A percentile compares a stretch with the other conserved stretches of the same genome.
phyloP scores from a whole-genome alignment of 2,113 vertebrate genomes.

The Dasypus novemcinctus region DNA sequence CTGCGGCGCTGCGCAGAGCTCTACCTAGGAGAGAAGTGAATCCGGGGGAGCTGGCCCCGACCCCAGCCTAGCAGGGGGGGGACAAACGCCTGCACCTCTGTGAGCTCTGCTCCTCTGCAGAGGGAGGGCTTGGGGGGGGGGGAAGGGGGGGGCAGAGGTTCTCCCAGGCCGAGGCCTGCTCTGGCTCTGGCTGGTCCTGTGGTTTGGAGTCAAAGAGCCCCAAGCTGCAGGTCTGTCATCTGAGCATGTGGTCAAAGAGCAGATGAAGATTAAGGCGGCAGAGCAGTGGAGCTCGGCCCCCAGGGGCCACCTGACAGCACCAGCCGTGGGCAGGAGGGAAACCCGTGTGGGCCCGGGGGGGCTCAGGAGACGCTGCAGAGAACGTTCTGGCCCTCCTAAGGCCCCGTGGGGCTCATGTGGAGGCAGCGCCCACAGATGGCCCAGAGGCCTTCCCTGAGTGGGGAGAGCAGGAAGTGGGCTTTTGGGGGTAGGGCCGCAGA shows the following conservation, averaged over 20 bases:
- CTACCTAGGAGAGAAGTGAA: too few relatives aligned
- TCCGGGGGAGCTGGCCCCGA: fast-evolving
- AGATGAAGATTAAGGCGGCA: fast-evolving
- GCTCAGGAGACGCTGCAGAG: background rate
- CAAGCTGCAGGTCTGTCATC: fast-evolving
- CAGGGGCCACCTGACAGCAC: background rate
- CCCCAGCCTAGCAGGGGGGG: background rate
- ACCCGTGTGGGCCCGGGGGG: fast-evolving
- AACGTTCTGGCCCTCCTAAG: background rate
- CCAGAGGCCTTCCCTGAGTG: background rate
- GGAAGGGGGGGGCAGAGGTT: background rate
- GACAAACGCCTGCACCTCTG: background rate
- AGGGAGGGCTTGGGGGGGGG: background rate
- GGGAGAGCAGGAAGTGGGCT: background rate
- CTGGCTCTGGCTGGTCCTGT: background rate
- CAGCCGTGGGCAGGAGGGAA: background rate
- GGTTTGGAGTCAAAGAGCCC: background rate
- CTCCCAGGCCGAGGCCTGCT: background rate
- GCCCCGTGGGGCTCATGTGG: background rate
- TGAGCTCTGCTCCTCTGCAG: too few relatives aligned
- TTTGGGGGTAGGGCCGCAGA: background rate
- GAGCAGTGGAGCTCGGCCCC: background rate
- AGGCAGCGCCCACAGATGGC: background rate
- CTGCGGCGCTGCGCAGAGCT: background rate
- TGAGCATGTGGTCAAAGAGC: background rate